Conservation (phyloP, 2,888 invertebrate genomes). For the Heliconius cydno region DNA sequence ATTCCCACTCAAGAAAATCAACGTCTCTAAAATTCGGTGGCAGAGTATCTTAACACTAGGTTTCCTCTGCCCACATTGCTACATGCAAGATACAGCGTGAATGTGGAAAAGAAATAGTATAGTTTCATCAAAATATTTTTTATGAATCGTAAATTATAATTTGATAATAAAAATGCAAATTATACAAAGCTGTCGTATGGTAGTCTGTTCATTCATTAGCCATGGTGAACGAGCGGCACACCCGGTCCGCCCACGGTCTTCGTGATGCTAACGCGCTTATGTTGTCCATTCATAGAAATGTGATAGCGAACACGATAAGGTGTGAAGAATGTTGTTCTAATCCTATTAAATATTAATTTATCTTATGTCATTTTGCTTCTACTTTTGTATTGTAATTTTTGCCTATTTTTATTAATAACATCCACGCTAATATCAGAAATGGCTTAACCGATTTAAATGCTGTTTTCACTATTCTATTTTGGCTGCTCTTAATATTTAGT, state of each 20-base stretch:
- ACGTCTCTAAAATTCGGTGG: too few relatives aligned
- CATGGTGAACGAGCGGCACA: constrained; percentile 47
- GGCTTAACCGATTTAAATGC: too few relatives aligned
- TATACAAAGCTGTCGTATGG: constrained; percentile 28
- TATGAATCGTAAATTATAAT: constrained; percentile 22
- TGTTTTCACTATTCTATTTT: too few relatives aligned
- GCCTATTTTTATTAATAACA: too few relatives aligned
- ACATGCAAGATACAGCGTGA: too few relatives aligned
- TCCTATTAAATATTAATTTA: constrained; percentile 1
- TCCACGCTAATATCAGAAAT: too few relatives aligned
- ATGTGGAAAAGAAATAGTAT: neutral
- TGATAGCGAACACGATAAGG: constrained; percentile 17
- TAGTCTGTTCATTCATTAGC: constrained; percentile 48
- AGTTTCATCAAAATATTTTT: constrained; percentile 22
- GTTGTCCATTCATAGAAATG: constrained; percentile 26
- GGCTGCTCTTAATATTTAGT: too few relatives aligned
- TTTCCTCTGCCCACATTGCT: too few relatives aligned
- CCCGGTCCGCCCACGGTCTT: constrained; percentile 46
- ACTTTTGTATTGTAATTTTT: neutral
- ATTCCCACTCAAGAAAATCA: too few relatives aligned
- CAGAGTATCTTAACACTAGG: too few relatives aligned
- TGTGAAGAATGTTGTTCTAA: constrained; percentile 15
- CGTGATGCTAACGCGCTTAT: constrained; percentile 26
- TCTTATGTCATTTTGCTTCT: neutral
- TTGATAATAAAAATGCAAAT: constrained; percentile 35